These are phyloP conservation scores for Diacarnus erythraeanus DNA, from an alignment of 37 sponge, comb jelly and placozoan species.

Conservation along the genomic window DNA sequence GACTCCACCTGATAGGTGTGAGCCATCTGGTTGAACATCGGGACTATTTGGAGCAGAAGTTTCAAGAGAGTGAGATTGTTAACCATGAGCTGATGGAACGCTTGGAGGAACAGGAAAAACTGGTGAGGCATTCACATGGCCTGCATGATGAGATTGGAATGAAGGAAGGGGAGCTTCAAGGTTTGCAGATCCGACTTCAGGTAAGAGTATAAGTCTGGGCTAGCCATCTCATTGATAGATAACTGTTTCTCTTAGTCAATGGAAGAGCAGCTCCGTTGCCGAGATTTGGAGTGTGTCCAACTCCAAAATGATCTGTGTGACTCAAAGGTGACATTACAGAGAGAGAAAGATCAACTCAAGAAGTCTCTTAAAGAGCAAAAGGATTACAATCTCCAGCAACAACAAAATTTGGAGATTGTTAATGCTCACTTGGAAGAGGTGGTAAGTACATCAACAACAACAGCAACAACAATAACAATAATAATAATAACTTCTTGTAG, in stretches of 20 bases:
- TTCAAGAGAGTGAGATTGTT: constrained; percentile 38
- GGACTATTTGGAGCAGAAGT: constrained; percentile 33
- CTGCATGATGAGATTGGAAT: constrained; percentile 40
- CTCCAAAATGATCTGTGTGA: constrained; percentile 49
- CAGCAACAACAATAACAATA: neutral
- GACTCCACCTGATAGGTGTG: neutral
- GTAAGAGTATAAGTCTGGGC: no score
- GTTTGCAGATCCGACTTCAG: constrained; percentile 47
- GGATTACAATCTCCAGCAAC: constrained; percentile 8
- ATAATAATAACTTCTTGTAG: constrained; percentile 15
- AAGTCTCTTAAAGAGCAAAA: constrained; percentile 60
- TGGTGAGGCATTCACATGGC: constrained; percentile 37
- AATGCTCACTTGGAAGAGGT: constrained; percentile 23
- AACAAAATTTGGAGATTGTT: constrained; percentile 25
- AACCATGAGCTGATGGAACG: constrained; percentile 16
- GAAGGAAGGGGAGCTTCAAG: constrained; percentile 42
- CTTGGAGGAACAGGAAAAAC: constrained; percentile 46
- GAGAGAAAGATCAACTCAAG: constrained; percentile 69
- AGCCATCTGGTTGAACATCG: constrained; percentile 21
- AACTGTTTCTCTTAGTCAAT: constrained; percentile 28
- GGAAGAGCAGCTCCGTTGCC: constrained; percentile 56
- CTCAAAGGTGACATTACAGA: constrained; percentile 20
- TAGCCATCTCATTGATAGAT: no score
- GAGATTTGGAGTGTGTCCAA: constrained; percentile 26
- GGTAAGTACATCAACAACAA: constrained; percentile 1